A percentile compares a stretch with the other conserved stretches of the same genome.
Evolutionary conservation across 1,140 invertebrate species (phyloP).

Genomic region (Cotesia chilonis): DNA sequence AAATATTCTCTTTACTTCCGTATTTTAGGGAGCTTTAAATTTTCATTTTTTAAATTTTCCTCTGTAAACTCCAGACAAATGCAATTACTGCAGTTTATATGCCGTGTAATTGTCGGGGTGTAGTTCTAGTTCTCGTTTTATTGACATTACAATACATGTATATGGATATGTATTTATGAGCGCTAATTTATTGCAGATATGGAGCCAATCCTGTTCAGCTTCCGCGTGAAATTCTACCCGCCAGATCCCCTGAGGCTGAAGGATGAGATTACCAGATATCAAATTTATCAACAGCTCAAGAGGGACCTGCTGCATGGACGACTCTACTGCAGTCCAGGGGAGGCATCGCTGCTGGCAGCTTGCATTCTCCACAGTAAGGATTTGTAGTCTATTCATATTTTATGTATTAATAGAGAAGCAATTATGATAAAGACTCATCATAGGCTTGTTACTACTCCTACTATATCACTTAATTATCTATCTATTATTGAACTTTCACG

Average conservation of each 20-base stretch:
- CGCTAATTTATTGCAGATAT: slow-evolving; percentile 72
- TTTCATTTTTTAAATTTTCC: too few relatives aligned
- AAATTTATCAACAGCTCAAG: slow-evolving; percentile 93
- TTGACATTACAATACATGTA: background rate
- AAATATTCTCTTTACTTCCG: too few relatives aligned
- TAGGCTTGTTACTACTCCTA: background rate
- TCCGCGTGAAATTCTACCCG: slow-evolving; percentile 94
- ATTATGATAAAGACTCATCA: background rate
- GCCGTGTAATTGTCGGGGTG: too few relatives aligned
- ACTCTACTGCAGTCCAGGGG: slow-evolving; percentile 88
- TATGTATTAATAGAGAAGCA: background rate
- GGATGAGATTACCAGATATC: slow-evolving; percentile 89
- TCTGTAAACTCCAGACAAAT: too few relatives aligned
- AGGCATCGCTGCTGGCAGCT: slow-evolving; percentile 89
- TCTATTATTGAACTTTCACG: too few relatives aligned
- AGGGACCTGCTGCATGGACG: slow-evolving; percentile 94
- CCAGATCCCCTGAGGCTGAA: slow-evolving; percentile 85
- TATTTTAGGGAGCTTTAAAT: too few relatives aligned
- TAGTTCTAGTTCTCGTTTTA: too few relatives aligned
- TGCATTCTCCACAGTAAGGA: slow-evolving; percentile 91
- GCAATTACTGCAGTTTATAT: too few relatives aligned
- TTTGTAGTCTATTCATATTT: background rate
- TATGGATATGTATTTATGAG: background rate
- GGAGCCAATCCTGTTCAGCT: slow-evolving; percentile 87
- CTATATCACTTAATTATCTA: background rate